Conservation (phyloP, 2,113 vertebrate genomes). For the Xenopus borealis region DNA sequence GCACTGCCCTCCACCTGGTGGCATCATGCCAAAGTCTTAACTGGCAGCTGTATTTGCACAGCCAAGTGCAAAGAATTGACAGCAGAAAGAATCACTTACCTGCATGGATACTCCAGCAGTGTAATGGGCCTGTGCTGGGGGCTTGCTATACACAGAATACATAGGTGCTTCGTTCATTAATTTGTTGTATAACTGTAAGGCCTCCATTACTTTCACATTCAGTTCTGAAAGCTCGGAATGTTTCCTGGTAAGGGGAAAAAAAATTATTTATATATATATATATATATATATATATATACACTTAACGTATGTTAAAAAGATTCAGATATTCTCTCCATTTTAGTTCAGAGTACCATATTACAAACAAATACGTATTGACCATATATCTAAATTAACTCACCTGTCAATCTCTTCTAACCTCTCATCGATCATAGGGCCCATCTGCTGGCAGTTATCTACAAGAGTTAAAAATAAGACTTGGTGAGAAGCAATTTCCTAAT, state of each 20-base stretch:
- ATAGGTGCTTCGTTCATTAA: conserved; percentile 88
- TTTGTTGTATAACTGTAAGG: conserved; percentile 92
- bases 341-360: too few relatives aligned
- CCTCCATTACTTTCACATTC: conserved; percentile 92
- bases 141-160: conserved; percentile 86
- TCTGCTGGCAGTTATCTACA: conserved; percentile 90
- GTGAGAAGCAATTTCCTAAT: too few relatives aligned
- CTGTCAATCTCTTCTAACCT: conserved; percentile 94
- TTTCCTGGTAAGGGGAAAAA: conserved; percentile 66
- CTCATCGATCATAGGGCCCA: conserved; percentile 97
- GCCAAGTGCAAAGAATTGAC: too few relatives aligned
- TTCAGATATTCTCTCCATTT: not conserved
- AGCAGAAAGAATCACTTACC: conserved; percentile 65
- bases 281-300: too few relatives aligned
- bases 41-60: too few relatives aligned
- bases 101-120: conserved; percentile 73
- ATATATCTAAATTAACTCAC: conserved; percentile 57
- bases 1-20: too few relatives aligned
- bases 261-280: too few relatives aligned
- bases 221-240: conserved; percentile 94
- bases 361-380: not conserved
- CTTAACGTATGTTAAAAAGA: too few relatives aligned
- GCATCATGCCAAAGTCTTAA: too few relatives aligned
- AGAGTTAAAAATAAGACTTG: conserved; percentile 29
- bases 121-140: conserved; percentile 75